Base-by-base conservation (phyloP, 2,888 invertebrate genomes). In the Venusia cambrica region DNA sequence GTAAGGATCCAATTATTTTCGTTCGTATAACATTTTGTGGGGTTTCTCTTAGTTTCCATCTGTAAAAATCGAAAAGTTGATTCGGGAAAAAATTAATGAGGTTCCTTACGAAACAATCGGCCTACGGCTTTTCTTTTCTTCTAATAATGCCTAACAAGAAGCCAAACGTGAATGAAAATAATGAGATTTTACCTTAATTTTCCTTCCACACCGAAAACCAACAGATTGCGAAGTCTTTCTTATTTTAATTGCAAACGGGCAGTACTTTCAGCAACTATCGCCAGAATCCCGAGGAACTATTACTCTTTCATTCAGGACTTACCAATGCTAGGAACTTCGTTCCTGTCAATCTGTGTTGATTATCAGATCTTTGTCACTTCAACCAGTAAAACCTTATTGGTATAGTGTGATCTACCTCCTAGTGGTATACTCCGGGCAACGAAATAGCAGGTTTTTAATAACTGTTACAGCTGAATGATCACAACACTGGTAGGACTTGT, bases 131-230 rank as follows among this genome's bases (percentile, higher is more conserved):
- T 57, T 57, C 53, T 50, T 41, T 41, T 48, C 38, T 41, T 51
- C 49, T 49, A 45, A 56, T 57, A 61, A 61, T 49, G 49, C 40
- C 48, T 55, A 48, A 57, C 57, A 55, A 59, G 54, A 52, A 59
- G 48, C 48, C 53, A 51, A 57, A 53, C 51, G 52, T 50, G 54
- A 61, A 57, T 61, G 52, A 51, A 54, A 41, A 46, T 55, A 54
- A 58, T 58, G 47, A 58, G 60, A 43, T 55, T 54, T 57, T 52
- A 52, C 48, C 57, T 52, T 48, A 53, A 54, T 57, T 56, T 57
- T 39, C 47, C 54, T 40, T n/a, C n/a, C n/a, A n/a, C n/a, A n/a
- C 38, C 38, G 43, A n/a, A n/a, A n/a, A n/a, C n/a, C 38, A 43
- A 48, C 43, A 40, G 40, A 48, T 38, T 51, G 45, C 46, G 48